phyloP scores from a whole-genome alignment of 2,113 vertebrate species.

The Sebastes schlegelii region DNA sequence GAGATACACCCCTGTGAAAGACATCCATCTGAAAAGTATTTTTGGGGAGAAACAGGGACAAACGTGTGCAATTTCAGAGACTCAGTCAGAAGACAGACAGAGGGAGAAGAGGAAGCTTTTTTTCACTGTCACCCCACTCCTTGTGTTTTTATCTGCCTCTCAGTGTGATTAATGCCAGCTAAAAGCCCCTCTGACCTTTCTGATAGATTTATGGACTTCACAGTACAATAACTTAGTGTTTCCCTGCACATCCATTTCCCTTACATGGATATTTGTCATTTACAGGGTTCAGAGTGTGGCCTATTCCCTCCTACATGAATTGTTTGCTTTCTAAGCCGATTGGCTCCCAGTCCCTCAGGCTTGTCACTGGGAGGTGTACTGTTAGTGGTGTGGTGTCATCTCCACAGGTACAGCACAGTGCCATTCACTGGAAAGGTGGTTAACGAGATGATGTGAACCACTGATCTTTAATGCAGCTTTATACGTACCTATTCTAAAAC shows the following conservation, averaged over 20 bases:
- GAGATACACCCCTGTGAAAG: slow-evolving; percentile 44
- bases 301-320: slow-evolving; percentile 52
- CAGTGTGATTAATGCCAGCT: slow-evolving; percentile 80
- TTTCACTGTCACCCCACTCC: slow-evolving; percentile 34
- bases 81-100: slow-evolving; percentile 29
- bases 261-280: slow-evolving; percentile 79
- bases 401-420: not conserved
- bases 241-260: slow-evolving; percentile 71
- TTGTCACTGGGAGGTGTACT: slow-evolving; percentile 6
- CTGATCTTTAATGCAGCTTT: slow-evolving; percentile 3
- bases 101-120: slow-evolving; percentile 27
- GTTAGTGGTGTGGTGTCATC: slow-evolving; percentile 21
- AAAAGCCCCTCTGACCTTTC: slow-evolving; percentile 75
- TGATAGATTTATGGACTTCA: slow-evolving; percentile 84
- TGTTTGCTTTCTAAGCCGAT: slow-evolving; percentile 62
- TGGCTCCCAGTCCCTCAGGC: slow-evolving; percentile 42
- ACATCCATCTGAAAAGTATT: slow-evolving; percentile 46
- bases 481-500: not conserved
- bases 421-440: not conserved
- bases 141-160: slow-evolving; percentile 59
- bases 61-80: slow-evolving; percentile 70
- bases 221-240: slow-evolving; percentile 76
- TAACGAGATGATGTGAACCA: slow-evolving; percentile 7
- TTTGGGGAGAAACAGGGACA: slow-evolving; percentile 53
- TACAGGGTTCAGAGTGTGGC: slow-evolving; percentile 60